Evolutionary conservation across 2,113 vertebrate species (phyloP), one percentile per base, ranked within the genome.

Genomic region (Antennarius striatus): DNA sequence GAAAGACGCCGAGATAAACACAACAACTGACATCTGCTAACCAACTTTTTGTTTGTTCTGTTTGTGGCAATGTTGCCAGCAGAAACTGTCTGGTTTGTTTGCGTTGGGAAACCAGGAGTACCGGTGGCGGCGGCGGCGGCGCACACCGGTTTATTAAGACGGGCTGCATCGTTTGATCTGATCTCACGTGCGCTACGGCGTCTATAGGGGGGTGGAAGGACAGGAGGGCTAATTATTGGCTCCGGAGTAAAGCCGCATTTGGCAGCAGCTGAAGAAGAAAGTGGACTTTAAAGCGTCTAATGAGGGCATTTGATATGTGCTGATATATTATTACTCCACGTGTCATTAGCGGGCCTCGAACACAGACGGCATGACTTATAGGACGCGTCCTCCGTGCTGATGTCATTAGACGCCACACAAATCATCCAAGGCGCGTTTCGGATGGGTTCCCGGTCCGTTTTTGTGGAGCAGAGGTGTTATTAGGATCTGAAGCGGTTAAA

Each of bases 21-120:
- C 88, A 82, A 86, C 80, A 84, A 91, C 81, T 84, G 90, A 91
- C 90, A 91, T 90, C 86, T 89, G 90, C 79, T 91, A 78, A 84
- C 75, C 80, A 89, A 91, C 88, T 89, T 86, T 77, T 71, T 51
- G 42, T 43, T 43, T n/a, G 16, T 22, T 53, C 53, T 79, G 66
- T 57, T 71, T 52, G 62, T 69, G 55, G 57, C 58, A 64, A 77
- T 75, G 84, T 77, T 86, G 85, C 88, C 88, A 80, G 64, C 69
- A 59, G 64, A 85, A 84, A 84, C 17, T 53, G 74, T 73, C 43
- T 67, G 83, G 48, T 76, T 72, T 86, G 82, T 85, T 86, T 85
- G 82, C 39, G 58, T 48, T 30, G 54, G 62, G 72, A 74, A 62
- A 68, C 50, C 52, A 43, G 63, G 57, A 63, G 75, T 43, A 57